A percentile compares a stretch with the other conserved stretches of the same genome.
Conservation (phyloP, 2,797 vertebrate species). For the Phalanger gymnotis region DNA sequence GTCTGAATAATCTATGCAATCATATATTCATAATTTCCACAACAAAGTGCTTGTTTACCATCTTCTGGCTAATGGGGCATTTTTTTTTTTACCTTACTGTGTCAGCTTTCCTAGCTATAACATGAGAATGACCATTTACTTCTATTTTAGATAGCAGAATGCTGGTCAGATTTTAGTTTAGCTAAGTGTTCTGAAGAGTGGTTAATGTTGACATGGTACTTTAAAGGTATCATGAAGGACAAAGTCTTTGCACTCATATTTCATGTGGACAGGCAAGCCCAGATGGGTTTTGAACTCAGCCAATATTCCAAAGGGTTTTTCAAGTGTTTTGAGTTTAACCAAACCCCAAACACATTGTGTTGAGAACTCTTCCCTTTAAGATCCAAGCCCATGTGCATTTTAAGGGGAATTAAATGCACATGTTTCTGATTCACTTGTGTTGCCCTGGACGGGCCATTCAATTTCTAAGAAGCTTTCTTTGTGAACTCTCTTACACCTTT, state of each 20-base stretch:
- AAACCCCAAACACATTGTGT: constrained; percentile 80
- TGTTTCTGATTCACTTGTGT: constrained; percentile 79
- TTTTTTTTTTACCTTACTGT: constrained; percentile 31
- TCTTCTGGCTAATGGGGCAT: not conserved
- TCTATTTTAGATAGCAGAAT: constrained; percentile 47
- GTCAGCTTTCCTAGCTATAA: constrained; percentile 21
- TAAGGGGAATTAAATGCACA: constrained; percentile 79
- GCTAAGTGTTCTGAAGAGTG: constrained; percentile 68
- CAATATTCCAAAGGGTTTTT: constrained; percentile 73
- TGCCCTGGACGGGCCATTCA: constrained; percentile 75
- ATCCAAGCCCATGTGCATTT: constrained; percentile 79
- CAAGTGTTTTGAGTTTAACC: constrained; percentile 80
- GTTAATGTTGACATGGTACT: constrained; percentile 64
- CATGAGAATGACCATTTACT: not conserved
- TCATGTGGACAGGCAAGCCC: constrained; percentile 63
- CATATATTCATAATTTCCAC: constrained; percentile 1
- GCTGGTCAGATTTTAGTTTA: constrained; percentile 66
- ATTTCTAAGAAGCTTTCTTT: constrained; percentile 75
- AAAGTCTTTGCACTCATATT: constrained; percentile 51
- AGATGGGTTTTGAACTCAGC: constrained; percentile 70
- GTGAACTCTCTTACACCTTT: constrained; percentile 75
- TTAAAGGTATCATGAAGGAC: constrained; percentile 53
- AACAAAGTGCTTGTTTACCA: not conserved
- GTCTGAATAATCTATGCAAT: constrained; percentile 6
- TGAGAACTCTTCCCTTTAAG: constrained; percentile 78